These are phyloP conservation scores for Melanotaenia boesemani DNA, from an alignment of 2,797 vertebrate genomes.

Conservation along the genomic window DNA sequence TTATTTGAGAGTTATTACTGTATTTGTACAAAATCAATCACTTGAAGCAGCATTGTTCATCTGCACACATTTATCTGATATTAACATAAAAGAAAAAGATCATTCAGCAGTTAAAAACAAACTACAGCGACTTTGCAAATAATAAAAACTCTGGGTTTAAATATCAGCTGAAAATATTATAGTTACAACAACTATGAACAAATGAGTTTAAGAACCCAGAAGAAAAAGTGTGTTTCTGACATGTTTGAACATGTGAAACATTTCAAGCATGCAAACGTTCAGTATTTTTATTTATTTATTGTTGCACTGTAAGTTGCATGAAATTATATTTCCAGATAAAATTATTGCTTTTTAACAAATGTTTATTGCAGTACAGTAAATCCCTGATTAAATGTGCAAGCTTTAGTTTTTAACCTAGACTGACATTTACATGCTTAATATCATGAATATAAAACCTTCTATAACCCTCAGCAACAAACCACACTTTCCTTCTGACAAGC, in stretches of 20 bases:
- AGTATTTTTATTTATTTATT: not conserved
- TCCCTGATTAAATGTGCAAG: not conserved
- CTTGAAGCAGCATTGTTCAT: conserved; percentile 15
- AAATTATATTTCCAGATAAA: not conserved
- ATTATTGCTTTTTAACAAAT: not conserved
- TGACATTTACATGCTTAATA: not conserved
- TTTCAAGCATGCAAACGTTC: not conserved
- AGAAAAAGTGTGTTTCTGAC: not conserved
- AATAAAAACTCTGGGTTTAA: conserved; percentile 15
- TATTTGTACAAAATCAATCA: not conserved
- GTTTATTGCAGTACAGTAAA: conserved; percentile 1
- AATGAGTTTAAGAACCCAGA: not conserved
- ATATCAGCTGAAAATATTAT: not conserved
- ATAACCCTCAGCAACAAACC: conserved; percentile 4
- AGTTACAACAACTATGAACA: too few species aligned
- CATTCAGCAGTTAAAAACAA: conserved; percentile 2
- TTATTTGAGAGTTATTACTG: conserved; percentile 26
- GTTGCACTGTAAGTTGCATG: not conserved
- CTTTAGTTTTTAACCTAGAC: not conserved
- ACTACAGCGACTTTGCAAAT: not conserved
- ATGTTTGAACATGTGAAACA: not conserved
- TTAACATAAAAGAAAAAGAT: conserved; percentile 10
- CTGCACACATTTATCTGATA: conserved; percentile 15
- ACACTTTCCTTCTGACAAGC: conserved; percentile 34
- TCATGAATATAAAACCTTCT: not conserved